Evolutionary conservation across 2,888 invertebrate species (phyloP).

Genomic region (Philonicus albiceps): DNA sequence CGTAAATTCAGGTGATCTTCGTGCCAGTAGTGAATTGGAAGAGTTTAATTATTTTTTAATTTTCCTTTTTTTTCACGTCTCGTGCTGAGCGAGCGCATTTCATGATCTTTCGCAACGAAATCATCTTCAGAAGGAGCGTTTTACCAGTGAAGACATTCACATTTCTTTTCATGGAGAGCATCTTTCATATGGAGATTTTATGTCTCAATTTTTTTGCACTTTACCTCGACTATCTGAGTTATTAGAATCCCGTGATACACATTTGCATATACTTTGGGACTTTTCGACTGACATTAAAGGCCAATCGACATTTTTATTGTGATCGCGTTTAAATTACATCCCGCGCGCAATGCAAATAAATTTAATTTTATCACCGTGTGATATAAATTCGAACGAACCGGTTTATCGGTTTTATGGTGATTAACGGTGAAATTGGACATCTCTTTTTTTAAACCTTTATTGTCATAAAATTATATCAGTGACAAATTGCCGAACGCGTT

Average conservation of each 20-base stretch:
- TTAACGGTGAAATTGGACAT: not conserved
- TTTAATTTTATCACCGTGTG: not conserved
- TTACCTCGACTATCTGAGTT: not conserved
- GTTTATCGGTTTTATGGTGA: not conserved
- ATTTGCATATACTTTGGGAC: not conserved
- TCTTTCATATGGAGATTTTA: constrained; percentile 3
- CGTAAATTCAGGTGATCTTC: constrained; percentile 24
- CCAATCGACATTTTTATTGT: not conserved
- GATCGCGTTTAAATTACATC: not conserved
- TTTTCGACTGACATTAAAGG: not conserved
- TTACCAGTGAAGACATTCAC: not conserved
- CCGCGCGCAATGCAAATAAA: not conserved
- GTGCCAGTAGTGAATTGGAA: not conserved
- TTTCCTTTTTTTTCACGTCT: not conserved
- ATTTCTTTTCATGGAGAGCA: not conserved
- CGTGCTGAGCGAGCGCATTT: constrained; percentile 18
- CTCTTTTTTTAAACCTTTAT: not conserved
- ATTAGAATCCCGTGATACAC: not conserved
- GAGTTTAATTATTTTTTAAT: constrained; percentile 8
- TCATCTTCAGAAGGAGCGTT: not conserved
- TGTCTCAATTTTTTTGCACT: not conserved
- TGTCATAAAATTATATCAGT: not conserved
- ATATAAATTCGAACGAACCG: not conserved
- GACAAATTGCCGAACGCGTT: not conserved
- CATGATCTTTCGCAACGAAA: not conserved